Evolutionary conservation across 1,140 invertebrate genomes (phyloP).

Genomic region (Colletes latitarsis): DNA sequence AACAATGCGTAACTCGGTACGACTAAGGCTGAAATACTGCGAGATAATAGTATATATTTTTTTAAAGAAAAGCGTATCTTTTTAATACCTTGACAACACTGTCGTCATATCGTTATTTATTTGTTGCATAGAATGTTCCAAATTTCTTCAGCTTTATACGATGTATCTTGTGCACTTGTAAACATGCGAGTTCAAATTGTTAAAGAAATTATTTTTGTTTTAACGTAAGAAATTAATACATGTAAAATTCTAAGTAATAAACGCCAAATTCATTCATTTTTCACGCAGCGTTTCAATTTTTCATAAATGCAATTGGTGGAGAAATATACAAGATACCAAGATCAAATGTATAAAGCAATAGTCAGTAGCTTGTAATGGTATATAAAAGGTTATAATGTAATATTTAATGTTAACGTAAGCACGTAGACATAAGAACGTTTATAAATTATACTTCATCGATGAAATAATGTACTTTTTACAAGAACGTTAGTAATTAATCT

Average conservation of each 20-base stretch:
- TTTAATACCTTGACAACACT: conserved; percentile 44
- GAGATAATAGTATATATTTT: conserved; percentile 27
- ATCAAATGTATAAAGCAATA: conserved; percentile 41
- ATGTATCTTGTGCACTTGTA: conserved; percentile 20
- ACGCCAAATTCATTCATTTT: background rate
- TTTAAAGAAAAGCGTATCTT: conserved; percentile 14
- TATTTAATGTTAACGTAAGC: conserved; percentile 27
- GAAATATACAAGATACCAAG: background rate
- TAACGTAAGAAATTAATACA: background rate
- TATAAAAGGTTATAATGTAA: conserved; percentile 34
- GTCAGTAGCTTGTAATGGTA: conserved; percentile 47
- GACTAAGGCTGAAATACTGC: conserved; percentile 40
- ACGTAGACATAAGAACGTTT: conserved; percentile 2
- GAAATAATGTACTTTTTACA: conserved; percentile 19
- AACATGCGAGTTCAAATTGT: conserved; percentile 9
- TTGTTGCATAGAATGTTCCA: conserved; percentile 22
- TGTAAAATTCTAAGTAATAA: background rate
- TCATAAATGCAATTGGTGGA: background rate
- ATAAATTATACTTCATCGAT: conserved; percentile 31
- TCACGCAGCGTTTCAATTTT: background rate
- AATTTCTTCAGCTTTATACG: conserved; percentile 10
- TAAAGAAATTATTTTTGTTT: conserved; percentile 5
- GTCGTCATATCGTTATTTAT: conserved; percentile 53
- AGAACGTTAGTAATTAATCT: background rate
- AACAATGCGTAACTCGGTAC: conserved; percentile 10